A percentile compares a stretch with the other conserved stretches of the same genome.
phyloP scores from a whole-genome alignment of 2,113 vertebrate genomes.

The Tupaia chinensis region DNA sequence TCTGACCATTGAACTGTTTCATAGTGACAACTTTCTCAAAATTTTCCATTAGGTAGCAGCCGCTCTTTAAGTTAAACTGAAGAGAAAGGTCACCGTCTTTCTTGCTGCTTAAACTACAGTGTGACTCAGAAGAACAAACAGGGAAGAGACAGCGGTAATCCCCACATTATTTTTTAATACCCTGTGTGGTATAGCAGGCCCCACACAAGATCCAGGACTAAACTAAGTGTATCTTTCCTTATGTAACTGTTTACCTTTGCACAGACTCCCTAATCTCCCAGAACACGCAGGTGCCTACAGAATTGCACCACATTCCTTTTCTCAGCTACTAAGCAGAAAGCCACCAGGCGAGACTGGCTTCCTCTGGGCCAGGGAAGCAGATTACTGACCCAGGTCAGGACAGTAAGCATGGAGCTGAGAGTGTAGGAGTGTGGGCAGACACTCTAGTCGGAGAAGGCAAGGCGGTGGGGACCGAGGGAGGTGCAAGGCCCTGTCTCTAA shows the following conservation, averaged over 20 bases:
- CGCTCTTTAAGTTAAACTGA: constrained; percentile 64
- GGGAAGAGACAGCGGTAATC: constrained; percentile 66
- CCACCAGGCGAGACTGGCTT: not conserved
- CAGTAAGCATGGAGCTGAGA: not conserved
- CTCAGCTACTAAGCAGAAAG: not conserved
- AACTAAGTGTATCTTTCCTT: constrained; percentile 55
- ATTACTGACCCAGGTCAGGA: not conserved
- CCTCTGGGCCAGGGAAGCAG: not conserved
- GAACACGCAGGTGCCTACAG: constrained; percentile 13
- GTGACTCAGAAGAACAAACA: constrained; percentile 83
- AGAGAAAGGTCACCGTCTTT: constrained; percentile 78
- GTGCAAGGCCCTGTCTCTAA: not conserved
- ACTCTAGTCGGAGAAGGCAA: not conserved
- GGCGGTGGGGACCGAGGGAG: not conserved
- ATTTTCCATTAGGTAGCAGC: constrained; percentile 67
- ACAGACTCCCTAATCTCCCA: constrained; percentile 45
- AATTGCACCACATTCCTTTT: constrained; percentile 28
- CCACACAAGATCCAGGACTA: constrained; percentile 35
- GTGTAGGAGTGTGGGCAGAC: not conserved
- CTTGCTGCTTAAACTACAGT: constrained; percentile 64
- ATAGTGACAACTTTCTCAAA: constrained; percentile 64
- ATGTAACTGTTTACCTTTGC: constrained; percentile 62
- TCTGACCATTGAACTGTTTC: not conserved
- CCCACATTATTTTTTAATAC: constrained; percentile 76
- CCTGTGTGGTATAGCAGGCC: not conserved